Percentiles rank a stretch among this genome's conserved stretches.
Evolutionary conservation across 2,888 invertebrate genomes (phyloP).

Genomic region (Athalia rosae): DNA sequence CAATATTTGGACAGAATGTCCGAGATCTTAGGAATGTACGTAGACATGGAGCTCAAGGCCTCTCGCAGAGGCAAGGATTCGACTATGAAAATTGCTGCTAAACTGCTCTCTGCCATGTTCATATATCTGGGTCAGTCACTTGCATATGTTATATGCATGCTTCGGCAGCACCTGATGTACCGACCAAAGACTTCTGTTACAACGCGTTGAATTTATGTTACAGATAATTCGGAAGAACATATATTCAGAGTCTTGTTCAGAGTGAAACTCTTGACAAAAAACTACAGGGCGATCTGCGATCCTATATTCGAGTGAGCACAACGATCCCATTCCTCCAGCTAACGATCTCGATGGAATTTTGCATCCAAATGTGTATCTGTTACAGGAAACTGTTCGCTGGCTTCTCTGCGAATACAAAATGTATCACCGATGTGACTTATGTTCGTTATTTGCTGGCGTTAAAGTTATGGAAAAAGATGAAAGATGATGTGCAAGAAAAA

Average conservation of each 20-base stretch:
- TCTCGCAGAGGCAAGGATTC: conserved; percentile 56
- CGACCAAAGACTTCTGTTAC: neutral
- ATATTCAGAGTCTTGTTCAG: conserved; percentile 66
- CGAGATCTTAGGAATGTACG: conserved; percentile 69
- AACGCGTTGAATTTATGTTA: neutral
- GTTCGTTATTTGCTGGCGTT: conserved; percentile 65
- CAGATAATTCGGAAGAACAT: conserved; percentile 68
- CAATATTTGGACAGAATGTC: conserved; percentile 72
- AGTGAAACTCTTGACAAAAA: conserved; percentile 59
- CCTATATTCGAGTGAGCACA: conserved; percentile 63
- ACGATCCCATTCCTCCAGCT: conserved; percentile 9
- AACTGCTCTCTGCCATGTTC: conserved; percentile 61
- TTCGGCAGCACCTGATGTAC: neutral
- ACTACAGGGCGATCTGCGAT: conserved; percentile 61
- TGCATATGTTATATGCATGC: neutral
- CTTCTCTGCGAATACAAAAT: conserved; percentile 49
- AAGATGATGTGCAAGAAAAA: conserved; percentile 56
- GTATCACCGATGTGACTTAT: conserved; percentile 60
- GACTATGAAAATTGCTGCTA: conserved; percentile 57
- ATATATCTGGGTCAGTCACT: conserved; percentile 64
- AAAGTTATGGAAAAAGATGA: conserved; percentile 65
- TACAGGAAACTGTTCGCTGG: conserved; percentile 62
- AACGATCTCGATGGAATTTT: neutral
- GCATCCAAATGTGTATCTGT: neutral
- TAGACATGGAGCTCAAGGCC: conserved; percentile 70